Evolutionary conservation across 1,140 invertebrate genomes (phyloP).

Genomic region (Brachionus rotundiformis): DNA sequence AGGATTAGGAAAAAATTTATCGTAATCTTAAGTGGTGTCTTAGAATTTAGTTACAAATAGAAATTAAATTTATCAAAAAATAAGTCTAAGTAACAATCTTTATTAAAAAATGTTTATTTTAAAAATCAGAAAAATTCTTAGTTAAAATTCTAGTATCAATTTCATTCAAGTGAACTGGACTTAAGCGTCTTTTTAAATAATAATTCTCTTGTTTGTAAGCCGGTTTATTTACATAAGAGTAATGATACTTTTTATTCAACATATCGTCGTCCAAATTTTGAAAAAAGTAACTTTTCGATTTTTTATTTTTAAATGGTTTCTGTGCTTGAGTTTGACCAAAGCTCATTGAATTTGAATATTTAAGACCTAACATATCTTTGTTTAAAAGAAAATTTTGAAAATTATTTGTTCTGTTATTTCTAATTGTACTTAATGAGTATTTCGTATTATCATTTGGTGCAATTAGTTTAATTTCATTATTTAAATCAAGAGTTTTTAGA

Average conservation of each 20-base stretch:
- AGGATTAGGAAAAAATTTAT: too few relatives aligned
- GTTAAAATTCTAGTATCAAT: background rate
- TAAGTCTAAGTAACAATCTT: background rate
- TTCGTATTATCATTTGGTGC: background rate
- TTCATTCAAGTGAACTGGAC: background rate
- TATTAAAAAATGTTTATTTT: background rate
- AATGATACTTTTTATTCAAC: background rate
- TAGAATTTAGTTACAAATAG: too few relatives aligned
- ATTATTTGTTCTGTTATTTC: constrained; percentile 9
- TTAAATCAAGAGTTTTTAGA: constrained; percentile 20
- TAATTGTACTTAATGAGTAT: background rate
- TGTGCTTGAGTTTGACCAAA: background rate
- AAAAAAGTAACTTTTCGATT: constrained; percentile 10
- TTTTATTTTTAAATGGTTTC: background rate
- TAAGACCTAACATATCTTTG: background rate
- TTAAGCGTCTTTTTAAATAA: background rate
- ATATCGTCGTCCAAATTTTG: background rate
- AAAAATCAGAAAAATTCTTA: background rate
- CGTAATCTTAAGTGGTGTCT: too few relatives aligned
- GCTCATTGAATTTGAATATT: background rate
- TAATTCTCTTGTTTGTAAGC: background rate
- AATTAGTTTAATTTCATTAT: constrained; percentile 36
- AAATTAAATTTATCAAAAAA: too few relatives aligned
- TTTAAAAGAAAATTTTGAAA: background rate
- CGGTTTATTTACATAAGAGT: background rate